Percentiles rank a stretch among this genome's conserved stretches.
phyloP scores from a whole-genome alignment of 2,797 vertebrate species.

The Lindbergichthys nudifrons region DNA sequence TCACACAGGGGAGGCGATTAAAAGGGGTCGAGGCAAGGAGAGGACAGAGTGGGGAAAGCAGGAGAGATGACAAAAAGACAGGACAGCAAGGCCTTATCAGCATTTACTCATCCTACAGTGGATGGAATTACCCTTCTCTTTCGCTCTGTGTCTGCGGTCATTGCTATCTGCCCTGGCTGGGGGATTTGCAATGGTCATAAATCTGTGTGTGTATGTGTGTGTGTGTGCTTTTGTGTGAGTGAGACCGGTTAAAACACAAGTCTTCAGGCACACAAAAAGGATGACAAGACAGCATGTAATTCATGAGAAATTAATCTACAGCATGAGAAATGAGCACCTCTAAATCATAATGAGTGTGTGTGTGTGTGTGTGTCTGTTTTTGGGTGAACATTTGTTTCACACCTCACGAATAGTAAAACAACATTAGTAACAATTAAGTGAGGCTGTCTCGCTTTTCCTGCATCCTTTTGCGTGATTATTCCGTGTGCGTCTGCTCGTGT shows the following conservation, averaged over 20 bases:
- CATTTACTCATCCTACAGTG: conserved; percentile 67
- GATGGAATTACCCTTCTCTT: conserved; percentile 75
- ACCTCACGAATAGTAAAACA: conserved; percentile 22
- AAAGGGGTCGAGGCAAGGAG: conserved; percentile 29
- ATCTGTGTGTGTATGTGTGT: conserved; percentile 49
- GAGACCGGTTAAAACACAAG: background rate
- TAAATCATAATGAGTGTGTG: conserved; percentile 23
- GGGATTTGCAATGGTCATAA: conserved; percentile 70
- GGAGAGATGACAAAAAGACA: conserved; percentile 36
- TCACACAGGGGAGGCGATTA: conserved; percentile 29
- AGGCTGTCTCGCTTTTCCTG: background rate
- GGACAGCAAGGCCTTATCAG: conserved; percentile 62
- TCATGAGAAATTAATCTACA: conserved; percentile 45
- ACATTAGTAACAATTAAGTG: conserved; percentile 43
- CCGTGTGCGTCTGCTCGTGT: conserved; percentile 1
- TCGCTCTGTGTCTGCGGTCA: conserved; percentile 65
- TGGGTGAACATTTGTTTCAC: no score
- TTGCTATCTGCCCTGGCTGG: conserved; percentile 55
- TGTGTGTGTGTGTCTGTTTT: background rate
- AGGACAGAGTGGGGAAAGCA: conserved; percentile 8
- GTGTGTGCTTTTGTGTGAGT: background rate
- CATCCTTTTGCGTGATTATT: conserved; percentile 3
- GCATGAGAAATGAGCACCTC: conserved; percentile 27
- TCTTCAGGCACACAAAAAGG: conserved; percentile 18
- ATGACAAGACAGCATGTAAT: conserved; percentile 59